Conservation (phyloP, 2,888 invertebrate species). For the Dione vanillae region DNA sequence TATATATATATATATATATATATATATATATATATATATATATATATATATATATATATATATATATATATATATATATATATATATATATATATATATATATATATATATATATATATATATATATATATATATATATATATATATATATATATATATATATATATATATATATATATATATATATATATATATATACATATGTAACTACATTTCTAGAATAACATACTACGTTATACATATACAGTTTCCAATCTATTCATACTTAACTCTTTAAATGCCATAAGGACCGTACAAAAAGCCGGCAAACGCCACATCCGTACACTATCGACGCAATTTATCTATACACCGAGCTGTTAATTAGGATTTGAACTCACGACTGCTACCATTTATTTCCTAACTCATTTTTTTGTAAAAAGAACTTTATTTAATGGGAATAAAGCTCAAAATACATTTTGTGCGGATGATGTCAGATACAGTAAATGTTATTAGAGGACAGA, state of each 20-base stretch:
- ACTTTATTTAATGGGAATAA: constrained; percentile 50
- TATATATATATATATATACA: too few species aligned
- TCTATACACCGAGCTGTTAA: constrained; percentile 80
- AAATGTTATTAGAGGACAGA: constrained; percentile 74
- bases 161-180: too few species aligned
- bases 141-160: too few species aligned
- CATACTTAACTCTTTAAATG: constrained; percentile 24
- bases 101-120: too few species aligned
- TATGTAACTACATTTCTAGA: too few species aligned
- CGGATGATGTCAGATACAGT: constrained; percentile 73
- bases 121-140: too few species aligned
- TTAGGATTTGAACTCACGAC: constrained; percentile 82
- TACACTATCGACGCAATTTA: constrained; percentile 78
- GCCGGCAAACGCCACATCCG: constrained; percentile 62
- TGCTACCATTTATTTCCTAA: constrained; percentile 62
- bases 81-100: too few species aligned
- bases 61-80: too few species aligned
- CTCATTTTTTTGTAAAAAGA: constrained; percentile 35
- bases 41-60: too few species aligned
- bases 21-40: too few species aligned
- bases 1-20: too few species aligned
- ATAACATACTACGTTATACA: too few species aligned
- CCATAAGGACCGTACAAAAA: constrained; percentile 50
- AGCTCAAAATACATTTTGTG: constrained; percentile 47
- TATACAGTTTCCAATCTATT: not conserved